Evolutionary conservation across 2,888 invertebrate species (phyloP).

Genomic region (Folsomia manolachei): DNA sequence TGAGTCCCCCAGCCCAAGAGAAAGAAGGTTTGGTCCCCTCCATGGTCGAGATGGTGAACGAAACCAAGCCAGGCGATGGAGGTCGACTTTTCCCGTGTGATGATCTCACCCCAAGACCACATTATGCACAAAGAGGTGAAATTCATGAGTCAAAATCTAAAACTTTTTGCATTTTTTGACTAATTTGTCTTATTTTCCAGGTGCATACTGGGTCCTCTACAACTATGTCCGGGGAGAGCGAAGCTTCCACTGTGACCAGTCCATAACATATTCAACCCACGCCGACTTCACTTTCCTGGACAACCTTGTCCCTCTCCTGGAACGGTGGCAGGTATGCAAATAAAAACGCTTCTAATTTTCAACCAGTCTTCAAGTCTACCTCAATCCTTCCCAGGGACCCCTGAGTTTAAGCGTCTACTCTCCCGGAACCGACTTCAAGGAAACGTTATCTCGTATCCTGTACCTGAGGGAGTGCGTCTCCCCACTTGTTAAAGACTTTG

Average conservation of each 20-base stretch:
- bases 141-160: too few species aligned
- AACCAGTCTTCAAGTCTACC: neutral
- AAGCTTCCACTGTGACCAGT: conserved; percentile 73
- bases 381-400: conserved; percentile 66
- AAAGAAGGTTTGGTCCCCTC: neutral
- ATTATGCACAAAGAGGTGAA: conserved; percentile 70
- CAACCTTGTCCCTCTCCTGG: conserved; percentile 78
- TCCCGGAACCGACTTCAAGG: conserved; percentile 76
- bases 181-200: too few species aligned
- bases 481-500: conserved; percentile 70
- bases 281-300: conserved; percentile 88
- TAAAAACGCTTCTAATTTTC: neutral
- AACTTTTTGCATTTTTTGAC: too few species aligned
- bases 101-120: conserved; percentile 62
- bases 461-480: conserved; percentile 74
- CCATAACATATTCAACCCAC: conserved; percentile 87
- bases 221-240: conserved; percentile 74
- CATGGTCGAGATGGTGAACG: conserved; percentile 22
- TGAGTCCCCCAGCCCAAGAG: neutral
- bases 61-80: neutral
- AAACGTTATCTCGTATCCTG: conserved; percentile 74
- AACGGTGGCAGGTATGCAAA: conserved; percentile 74
- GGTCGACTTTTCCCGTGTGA: conserved; percentile 60
- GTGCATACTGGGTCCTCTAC: conserved; percentile 83
- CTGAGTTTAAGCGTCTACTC: conserved; percentile 83